Evolutionary conservation across 2,113 vertebrate species (phyloP), one percentile per base, ranked within the genome.

Genomic region (Rhinoptilus africanus): DNA sequence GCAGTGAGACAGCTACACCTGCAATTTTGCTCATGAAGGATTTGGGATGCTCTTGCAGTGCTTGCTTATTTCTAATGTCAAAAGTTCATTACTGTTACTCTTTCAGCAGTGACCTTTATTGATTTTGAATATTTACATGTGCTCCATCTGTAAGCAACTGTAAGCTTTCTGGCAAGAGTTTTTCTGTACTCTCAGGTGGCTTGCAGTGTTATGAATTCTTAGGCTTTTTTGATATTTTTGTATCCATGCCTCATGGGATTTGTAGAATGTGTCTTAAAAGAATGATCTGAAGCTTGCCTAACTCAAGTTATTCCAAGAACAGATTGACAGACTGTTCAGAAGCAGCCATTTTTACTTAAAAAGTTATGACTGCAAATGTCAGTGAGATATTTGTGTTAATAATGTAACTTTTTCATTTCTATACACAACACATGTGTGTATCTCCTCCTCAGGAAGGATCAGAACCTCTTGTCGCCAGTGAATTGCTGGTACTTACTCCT

Each of bases 401-500:
- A 83, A 76, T 41, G 39, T 69, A 87, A 60, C 43, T 71, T 96
- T 37, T 72, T 60, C 13, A 56, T 89, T 85, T 94, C 71, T 83
- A 2, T 56, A 23, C 20, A 14, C 94, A 87, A 93, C 34, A 48
- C 30, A 9, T 89, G 11, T 84, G 10, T 92, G 37, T 72, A 41
- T 96, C 57, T 91, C 39, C 57, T 96, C 91, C 88, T 56, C 56
- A 99, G 99, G 98, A 99, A 99, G 97, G 99, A 99, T 97, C 99
- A 99, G 98, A 99, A 99, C 97, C 98, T 99, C 85, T 96, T 99
- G 90, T 99, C 99, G 1, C 99, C 99, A 1, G 99, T 99, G 91
- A 99, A 99, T 97, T 99, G 99, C 96, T 99, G 99, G 99, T 99
- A 99, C 96, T 98, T 99, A 98, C 98, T 99, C 71, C 98, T 99